Base-by-base conservation (phyloP, 2,113 vertebrate species). In the Neotoma lepida region DNA sequence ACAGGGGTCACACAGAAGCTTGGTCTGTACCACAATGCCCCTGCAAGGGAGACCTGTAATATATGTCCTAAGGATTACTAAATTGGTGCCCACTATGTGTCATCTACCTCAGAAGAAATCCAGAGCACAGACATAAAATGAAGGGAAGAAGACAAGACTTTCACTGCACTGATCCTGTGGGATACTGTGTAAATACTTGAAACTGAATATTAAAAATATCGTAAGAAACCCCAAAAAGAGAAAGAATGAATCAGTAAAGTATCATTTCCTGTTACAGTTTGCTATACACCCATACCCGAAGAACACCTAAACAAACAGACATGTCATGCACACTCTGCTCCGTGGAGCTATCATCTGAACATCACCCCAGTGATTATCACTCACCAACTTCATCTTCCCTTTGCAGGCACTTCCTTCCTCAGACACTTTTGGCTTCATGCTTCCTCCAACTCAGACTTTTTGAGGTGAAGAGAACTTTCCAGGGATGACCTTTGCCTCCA, bases 401-500 rank as follows among this genome's bases (percentile, higher is more conserved):
- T 88, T 64, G 30, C 81, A 93, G 74, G 30, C 6, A 49, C 10
- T 90, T 92, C n/a, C 33, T 84, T 89, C 76, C 76, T 84, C 18
- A 70, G n/a, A 70, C 41, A 41, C 56, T 39, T 71, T 49, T 84
- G 1, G 46, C 80, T 81, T 71, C 41, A 30, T 39, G 90, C 56
- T 91, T 86, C 84, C 70, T 64, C 82, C 39, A 94, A 81, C 56
- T 84, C 74, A 70, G 73, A 63, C 76, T 81, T 39, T 58, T 41
- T 63, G 56, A 85, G 39, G 18, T 30, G 91, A 95, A 91, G 39
- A 81, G 63, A 88, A 74, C 35, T n/a, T 94, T 91, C 49, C 41
- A 96, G 84, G 49, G 86, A 94, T 58, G 89, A 68, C 82, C 80
- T 86, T 90, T 93, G 76, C 56, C 80, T 95, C 92, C 87, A 33